A percentile compares a stretch with the other conserved stretches of the same genome.
These are phyloP conservation scores for Bovichtus variegatus DNA, from an alignment of 2,797 vertebrate species.

Conservation along the genomic window DNA sequence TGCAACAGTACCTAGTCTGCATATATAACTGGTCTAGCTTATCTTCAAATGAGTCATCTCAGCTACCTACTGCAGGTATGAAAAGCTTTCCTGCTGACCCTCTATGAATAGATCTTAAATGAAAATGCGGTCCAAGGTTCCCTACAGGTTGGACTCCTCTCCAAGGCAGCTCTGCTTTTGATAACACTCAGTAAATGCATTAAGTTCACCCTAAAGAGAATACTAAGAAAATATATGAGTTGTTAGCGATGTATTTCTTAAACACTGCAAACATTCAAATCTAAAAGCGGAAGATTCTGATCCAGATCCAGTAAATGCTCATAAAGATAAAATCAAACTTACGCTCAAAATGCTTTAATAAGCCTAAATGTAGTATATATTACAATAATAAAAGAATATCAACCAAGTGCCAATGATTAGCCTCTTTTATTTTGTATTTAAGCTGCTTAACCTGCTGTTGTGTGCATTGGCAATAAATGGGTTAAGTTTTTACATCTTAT, in stretches of 20 bases:
- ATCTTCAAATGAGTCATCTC: conserved; percentile 24
- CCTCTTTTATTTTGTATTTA: conserved; percentile 52
- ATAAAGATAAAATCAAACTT: not conserved
- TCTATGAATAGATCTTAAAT: conserved; percentile 17
- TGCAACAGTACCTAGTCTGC: not conserved
- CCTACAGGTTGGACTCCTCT: conserved; percentile 22
- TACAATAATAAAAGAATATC: conserved; percentile 35
- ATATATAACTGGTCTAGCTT: conserved; percentile 1
- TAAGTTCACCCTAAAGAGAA: conserved; percentile 3
- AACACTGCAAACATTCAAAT: not conserved
- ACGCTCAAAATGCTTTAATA: not conserved
- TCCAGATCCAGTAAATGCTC: not conserved
- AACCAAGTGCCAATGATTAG: conserved; percentile 46
- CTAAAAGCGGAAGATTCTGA: not conserved
- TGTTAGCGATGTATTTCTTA: not conserved
- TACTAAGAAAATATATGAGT: not conserved
- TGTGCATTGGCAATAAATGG: conserved; percentile 46
- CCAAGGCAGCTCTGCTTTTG: conserved; percentile 13
- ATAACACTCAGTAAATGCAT: conserved; percentile 4
- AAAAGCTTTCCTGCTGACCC: not conserved
- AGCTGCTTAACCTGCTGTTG: conserved; percentile 57
- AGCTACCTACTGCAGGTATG: not conserved
- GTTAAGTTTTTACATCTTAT: conserved; percentile 1
- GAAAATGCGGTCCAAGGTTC: not conserved
- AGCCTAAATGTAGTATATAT: conserved; percentile 12